Conservation (phyloP, 2,113 vertebrate species). For the Heteronetta atricapilla region DNA sequence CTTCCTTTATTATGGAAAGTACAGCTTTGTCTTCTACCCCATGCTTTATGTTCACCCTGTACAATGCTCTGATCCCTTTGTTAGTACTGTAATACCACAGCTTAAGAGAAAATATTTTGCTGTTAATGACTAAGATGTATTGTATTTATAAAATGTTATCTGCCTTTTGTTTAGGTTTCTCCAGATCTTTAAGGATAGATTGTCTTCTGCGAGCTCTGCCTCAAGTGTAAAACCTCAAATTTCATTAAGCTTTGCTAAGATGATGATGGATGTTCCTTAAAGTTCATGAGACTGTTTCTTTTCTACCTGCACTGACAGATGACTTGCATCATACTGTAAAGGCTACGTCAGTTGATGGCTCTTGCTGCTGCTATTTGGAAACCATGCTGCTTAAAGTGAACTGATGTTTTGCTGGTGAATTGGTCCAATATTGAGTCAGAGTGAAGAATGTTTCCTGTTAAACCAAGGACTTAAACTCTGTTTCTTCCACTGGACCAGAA, state of each 20-base stretch:
- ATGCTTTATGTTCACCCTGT: not conserved
- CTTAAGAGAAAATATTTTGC: not conserved
- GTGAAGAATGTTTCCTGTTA: not conserved
- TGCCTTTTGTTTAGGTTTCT: conserved; percentile 18
- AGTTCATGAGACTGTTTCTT: conserved; percentile 4
- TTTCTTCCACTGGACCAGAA: not conserved
- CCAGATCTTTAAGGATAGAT: conserved; percentile 16
- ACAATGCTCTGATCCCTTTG: not conserved
- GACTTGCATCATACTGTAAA: not conserved
- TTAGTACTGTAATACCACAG: not conserved
- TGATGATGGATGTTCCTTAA: conserved; percentile 5
- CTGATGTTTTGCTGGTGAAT: not conserved
- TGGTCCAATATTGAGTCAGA: not conserved
- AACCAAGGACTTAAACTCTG: not conserved
- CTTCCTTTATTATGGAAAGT: not conserved
- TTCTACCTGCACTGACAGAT: not conserved
- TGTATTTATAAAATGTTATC: not conserved
- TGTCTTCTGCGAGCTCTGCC: conserved; percentile 38
- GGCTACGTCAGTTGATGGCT: not conserved
- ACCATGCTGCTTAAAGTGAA: not conserved
- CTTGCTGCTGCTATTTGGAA: not conserved
- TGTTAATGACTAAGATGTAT: not conserved
- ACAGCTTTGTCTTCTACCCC: not conserved
- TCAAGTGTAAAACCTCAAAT: not conserved
- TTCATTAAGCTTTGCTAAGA: not conserved